Evolutionary conservation across 1,140 invertebrate species (phyloP), one percentile per base, ranked within the genome.

Genomic region (Steinernema khuongi): DNA sequence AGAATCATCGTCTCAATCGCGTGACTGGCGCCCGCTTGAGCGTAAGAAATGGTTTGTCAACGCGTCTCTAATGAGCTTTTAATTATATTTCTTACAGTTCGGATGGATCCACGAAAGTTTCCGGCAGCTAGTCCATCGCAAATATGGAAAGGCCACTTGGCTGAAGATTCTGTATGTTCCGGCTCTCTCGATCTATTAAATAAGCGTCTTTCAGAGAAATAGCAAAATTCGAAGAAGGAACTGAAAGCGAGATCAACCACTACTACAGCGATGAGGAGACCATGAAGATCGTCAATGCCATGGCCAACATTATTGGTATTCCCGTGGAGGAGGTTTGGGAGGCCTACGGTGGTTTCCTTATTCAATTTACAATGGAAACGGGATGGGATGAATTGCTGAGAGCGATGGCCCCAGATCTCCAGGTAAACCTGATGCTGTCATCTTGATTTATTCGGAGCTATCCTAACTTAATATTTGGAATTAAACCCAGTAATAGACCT

Each of bases 311-410:
- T 11, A 81, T 84, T 71, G 82, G 81, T 36, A 83, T 84, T 67
- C 77, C 80, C 11, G 74, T 84, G 30, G 82, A 85, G 68, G 81
- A 84, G 32, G 81, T 84, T 1, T 84, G 83, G 83, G 83, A 84
- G 43, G 81, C 82, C 1, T 85, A 85, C 50, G 83, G 83, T 17
- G 79, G 80, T 1, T 84, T 84, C 67, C 71, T 84, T 18, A 84
- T 84, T 72, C 83, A 84, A 74, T 84, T 82, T 44, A 85, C 83
- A 19, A 85, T 84, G 83, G 83, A 84, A 67, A 84, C 81, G n/a
- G 83, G 83, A 1, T 84, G 83, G 83, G 81, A 85, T 75, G 83
- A 84, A 72, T 68, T 84, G 30, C 68, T 84, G 19, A 74, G 83
- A 71, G 83, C 84, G 19, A 74, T 84, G 70, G 81, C 83, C 14